phyloP scores from a whole-genome alignment of 2,113 vertebrate genomes.

The Actenoides hombroni region DNA sequence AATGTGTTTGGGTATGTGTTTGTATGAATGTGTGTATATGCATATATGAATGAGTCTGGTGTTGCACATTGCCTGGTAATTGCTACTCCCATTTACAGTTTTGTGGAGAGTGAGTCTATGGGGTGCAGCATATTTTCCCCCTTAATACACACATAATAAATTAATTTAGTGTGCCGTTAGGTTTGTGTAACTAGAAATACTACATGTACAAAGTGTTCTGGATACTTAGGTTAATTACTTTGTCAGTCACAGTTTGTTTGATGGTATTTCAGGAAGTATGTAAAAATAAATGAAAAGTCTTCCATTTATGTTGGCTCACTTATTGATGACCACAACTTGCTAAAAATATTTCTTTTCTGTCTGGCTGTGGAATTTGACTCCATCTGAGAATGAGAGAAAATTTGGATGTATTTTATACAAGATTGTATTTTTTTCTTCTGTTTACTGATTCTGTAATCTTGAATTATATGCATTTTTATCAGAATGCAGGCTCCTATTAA shows the following conservation, averaged over 20 bases:
- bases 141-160: background rate
- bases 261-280: background rate
- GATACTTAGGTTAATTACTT: constrained; percentile 16
- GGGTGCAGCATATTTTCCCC: background rate
- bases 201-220: background rate
- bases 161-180: background rate
- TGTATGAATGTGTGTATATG: background rate
- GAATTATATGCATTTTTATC: background rate
- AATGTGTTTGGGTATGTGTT: background rate
- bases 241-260: background rate
- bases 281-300: background rate
- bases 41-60: background rate
- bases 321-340: background rate
- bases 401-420: background rate
- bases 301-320: background rate
- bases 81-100: background rate
- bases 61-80: background rate
- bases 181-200: background rate
- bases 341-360: background rate
- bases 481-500: background rate
- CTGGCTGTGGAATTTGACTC: background rate
- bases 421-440: background rate
- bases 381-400: background rate
- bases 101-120: background rate
- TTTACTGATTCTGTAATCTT: background rate